Conservation (phyloP, 2,797 vertebrate genomes). For the Carcharodon carcharias region DNA sequence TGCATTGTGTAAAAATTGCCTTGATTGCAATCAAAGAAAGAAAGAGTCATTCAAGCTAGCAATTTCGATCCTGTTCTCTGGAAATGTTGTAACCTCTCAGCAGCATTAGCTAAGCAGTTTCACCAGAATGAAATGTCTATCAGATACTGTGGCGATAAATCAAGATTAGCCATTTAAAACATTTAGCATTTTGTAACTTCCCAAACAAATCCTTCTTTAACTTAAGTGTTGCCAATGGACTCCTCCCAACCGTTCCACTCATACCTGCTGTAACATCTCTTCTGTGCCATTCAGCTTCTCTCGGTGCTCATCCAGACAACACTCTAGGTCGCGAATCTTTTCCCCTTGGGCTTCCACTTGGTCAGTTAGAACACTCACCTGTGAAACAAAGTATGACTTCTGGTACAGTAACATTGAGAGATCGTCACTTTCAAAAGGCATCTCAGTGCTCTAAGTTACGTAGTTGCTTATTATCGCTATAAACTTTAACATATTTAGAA, state of each 20-base stretch:
- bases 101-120: neutral
- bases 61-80: neutral
- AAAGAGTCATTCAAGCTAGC: neutral
- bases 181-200: neutral
- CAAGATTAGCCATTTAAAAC: neutral
- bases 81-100: neutral
- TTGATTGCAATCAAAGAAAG: neutral
- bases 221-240: neutral
- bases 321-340: constrained; percentile 91
- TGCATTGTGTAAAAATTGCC: neutral
- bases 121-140: neutral
- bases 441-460: neutral
- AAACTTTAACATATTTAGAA: neutral
- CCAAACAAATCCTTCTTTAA: neutral
- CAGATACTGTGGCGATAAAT: neutral
- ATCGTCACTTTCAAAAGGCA: neutral
- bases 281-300: constrained; percentile 92
- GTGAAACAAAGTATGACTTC: constrained; percentile 38
- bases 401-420: neutral
- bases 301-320: constrained; percentile 90
- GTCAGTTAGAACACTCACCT: constrained; percentile 97
- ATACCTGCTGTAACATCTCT: constrained; percentile 94
- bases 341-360: constrained; percentile 97
- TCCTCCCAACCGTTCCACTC: neutral
- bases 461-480: neutral